Percentiles rank a stretch among this genome's conserved stretches.
phyloP scores from a whole-genome alignment of 2,797 vertebrate species.

The Anableps anableps region DNA sequence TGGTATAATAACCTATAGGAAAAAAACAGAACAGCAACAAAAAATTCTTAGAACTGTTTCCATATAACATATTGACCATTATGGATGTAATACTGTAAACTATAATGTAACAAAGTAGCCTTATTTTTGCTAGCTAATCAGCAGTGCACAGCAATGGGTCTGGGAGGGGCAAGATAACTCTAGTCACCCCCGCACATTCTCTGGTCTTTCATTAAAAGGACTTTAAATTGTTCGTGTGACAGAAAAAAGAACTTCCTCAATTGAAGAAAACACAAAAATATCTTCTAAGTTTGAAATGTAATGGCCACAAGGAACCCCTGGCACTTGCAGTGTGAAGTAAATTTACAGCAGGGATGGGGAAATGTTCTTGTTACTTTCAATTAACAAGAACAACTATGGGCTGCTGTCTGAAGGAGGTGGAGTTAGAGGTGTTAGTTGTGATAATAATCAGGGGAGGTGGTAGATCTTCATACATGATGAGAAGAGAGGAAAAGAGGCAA shows the following conservation, averaged over 20 bases:
- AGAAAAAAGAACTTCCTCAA: neutral
- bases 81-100: neutral
- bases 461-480: neutral
- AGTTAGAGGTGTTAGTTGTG: conserved; percentile 33
- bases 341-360: conserved; percentile 41
- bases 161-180: neutral
- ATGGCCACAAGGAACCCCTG: conserved; percentile 4
- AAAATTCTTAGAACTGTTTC: neutral
- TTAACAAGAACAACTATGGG: conserved; percentile 58
- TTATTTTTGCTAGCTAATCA: neutral
- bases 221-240: neutral
- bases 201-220: neutral
- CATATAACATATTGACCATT: neutral
- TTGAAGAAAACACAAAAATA: neutral
- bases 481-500: conserved; percentile 5
- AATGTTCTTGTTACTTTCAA: conserved; percentile 67
- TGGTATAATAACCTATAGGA: neutral
- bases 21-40: neutral
- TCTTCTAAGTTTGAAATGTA: conserved; percentile 4
- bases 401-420: conserved; percentile 7
- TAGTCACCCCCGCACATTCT: neutral
- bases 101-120: neutral
- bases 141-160: neutral
- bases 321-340: conserved; percentile 42
- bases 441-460: conserved; percentile 30